phyloP scores from a whole-genome alignment of 2,113 vertebrate species.

The Stomatorhinus ivindoensis region DNA sequence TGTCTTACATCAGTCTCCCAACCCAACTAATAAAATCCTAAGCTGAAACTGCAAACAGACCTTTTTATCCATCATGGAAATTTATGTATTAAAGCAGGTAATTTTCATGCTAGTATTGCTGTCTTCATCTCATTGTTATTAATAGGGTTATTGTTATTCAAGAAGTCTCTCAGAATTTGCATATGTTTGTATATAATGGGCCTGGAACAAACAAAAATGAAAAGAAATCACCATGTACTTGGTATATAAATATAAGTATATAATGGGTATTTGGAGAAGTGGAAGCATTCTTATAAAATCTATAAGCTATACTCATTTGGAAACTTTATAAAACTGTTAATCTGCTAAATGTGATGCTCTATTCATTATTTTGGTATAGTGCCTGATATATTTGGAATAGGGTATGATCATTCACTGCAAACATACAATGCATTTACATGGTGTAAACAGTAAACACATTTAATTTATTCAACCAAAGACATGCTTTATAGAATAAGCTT shows the following conservation, averaged over 20 bases:
- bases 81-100: not conserved
- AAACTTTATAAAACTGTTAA: not conserved
- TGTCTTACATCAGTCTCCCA: not conserved
- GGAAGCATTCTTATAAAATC: not conserved
- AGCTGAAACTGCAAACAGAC: not conserved
- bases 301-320: not conserved
- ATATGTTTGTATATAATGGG: not conserved
- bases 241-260: not conserved
- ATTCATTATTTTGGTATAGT: not conserved
- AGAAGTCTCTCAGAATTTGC: not conserved
- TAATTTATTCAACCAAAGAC: not conserved
- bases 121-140: not conserved
- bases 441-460: not conserved
- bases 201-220: not conserved
- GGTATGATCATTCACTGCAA: not conserved
- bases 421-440: not conserved
- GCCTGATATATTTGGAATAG: not conserved
- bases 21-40: not conserved
- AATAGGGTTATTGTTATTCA: not conserved
- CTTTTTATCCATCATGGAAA: not conserved
- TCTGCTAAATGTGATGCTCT: not conserved
- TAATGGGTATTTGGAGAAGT: not conserved
- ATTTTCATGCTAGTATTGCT: not conserved
- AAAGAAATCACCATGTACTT: not conserved
- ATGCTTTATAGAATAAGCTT: not conserved